These are phyloP conservation scores for Barnardius zonarius DNA, from an alignment of 2,113 vertebrate species.

Conservation along the genomic window DNA sequence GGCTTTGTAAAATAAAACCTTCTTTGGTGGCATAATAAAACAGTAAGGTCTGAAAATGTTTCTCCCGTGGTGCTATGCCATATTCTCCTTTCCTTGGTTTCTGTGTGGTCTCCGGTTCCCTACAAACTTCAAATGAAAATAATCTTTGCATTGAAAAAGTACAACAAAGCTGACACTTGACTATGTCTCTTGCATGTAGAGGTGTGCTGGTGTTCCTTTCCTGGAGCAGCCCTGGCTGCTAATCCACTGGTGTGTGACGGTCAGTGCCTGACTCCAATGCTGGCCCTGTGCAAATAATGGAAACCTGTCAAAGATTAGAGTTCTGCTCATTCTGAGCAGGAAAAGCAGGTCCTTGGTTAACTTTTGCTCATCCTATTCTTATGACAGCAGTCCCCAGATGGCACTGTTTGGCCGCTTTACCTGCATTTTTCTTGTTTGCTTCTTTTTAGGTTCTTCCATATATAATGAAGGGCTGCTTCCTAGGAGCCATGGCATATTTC, in stretches of 20 bases:
- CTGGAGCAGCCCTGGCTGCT: background rate
- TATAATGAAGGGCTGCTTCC: background rate
- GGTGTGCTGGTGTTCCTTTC: background rate
- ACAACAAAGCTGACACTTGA: background rate
- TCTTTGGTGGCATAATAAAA: background rate
- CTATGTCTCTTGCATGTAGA: background rate
- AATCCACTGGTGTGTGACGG: fast-evolving
- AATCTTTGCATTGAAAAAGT: background rate
- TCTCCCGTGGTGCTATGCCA: background rate
- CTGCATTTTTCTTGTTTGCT: background rate
- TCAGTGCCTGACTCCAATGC: background rate
- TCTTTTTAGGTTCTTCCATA: background rate
- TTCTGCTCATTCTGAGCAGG: background rate
- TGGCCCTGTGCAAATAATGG: background rate
- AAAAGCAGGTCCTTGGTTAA: background rate
- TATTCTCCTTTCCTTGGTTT: background rate
- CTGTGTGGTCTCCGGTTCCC: background rate
- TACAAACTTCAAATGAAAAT: background rate
- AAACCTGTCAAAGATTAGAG: background rate
- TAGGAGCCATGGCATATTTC: background rate
- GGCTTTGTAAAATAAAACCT: background rate
- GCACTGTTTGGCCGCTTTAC: constrained; percentile 1
- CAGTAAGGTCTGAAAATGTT: background rate
- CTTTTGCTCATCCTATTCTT: background rate
- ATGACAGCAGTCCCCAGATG: background rate